phyloP scores from a whole-genome alignment of 1,140 invertebrate species.

The Papilio xuthus region DNA sequence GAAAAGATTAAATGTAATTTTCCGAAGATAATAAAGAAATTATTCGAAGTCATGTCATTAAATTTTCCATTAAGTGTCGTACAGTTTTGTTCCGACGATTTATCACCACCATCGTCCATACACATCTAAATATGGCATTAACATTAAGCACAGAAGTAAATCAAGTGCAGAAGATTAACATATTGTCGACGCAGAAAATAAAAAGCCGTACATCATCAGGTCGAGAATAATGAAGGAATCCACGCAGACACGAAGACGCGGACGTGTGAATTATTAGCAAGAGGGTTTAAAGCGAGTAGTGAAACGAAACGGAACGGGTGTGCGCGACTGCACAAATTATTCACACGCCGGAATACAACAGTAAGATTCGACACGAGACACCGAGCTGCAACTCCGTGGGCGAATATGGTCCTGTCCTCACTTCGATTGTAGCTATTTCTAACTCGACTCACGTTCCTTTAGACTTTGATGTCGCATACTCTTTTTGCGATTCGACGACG shows the following conservation, averaged over 20 bases:
- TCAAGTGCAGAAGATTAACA: slow-evolving; percentile 36
- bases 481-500: slow-evolving; percentile 76
- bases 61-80: neutral
- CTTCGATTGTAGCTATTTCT: slow-evolving; percentile 71
- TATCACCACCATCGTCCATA: neutral
- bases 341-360: slow-evolving; percentile 50
- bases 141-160: slow-evolving; percentile 31
- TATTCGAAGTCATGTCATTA: neutral
- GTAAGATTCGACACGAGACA: slow-evolving; percentile 63
- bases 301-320: slow-evolving; percentile 66
- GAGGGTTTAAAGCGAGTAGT: slow-evolving; percentile 51
- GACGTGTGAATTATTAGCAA: slow-evolving; percentile 62
- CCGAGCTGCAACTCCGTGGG: slow-evolving; percentile 54
- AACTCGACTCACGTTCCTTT: slow-evolving; percentile 74
- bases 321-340: slow-evolving; percentile 62
- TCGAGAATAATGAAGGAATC: slow-evolving; percentile 59
- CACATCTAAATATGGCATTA: slow-evolving; percentile 27
- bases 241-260: slow-evolving; percentile 54
- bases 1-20: neutral
- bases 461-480: slow-evolving; percentile 75
- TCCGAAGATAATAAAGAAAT: neutral
- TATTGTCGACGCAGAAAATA: slow-evolving; percentile 16
- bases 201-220: slow-evolving; percentile 50
- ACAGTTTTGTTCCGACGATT: neutral
- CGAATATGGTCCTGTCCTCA: slow-evolving; percentile 59